Evolutionary conservation across 2,888 invertebrate species (phyloP), one percentile per base, ranked within the genome.

Genomic region (Caenorhabditis sp.): DNA sequence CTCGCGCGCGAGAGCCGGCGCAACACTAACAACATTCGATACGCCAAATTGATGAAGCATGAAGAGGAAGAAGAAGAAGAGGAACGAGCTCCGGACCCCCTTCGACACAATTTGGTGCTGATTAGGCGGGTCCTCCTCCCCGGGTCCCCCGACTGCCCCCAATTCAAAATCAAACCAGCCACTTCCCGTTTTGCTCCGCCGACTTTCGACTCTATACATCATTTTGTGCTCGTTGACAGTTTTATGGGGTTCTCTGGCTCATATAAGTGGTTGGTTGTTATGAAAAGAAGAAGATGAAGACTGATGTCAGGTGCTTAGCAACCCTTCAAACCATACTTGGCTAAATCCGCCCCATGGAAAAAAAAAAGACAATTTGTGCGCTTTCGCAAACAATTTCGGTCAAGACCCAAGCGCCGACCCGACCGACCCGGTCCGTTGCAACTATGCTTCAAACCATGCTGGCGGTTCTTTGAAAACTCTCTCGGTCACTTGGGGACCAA

Each of bases 21-120:
- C n/a, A n/a, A n/a, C n/a, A 53, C 53, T 63, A 65, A 65, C 63
- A 65, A 65, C 63, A 65, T 65, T 65, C 53, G 63, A 55, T 65
- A 65, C 55, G 24, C 63, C 63, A 65, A 73, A 73, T 73, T 73
- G 73, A 73, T 73, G 73, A 73, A 73, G 73, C 73, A 73, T 63
- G 65, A 73, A 65, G 71, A 62, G 45, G 58, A 26, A 56, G 48
- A 37, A 41, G 41, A 58, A 46, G 46, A 50, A 66, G 32, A 56
- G 48, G 24, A 37, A 35, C 22, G 35, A 7, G 32, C 43, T 39
- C 39, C 6, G 32, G 41, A 45, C 17, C 27, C 45, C 15, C 17
- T 27, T 1, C 26, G 43, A 73, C 73, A 73, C 73, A 73, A 73
- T 73, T 73, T 59, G 73, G 53, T 43, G 53, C 62, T 73, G 73